Base-by-base conservation (phyloP, 2,888 invertebrate species). In the Cosmopolites sordidus region DNA sequence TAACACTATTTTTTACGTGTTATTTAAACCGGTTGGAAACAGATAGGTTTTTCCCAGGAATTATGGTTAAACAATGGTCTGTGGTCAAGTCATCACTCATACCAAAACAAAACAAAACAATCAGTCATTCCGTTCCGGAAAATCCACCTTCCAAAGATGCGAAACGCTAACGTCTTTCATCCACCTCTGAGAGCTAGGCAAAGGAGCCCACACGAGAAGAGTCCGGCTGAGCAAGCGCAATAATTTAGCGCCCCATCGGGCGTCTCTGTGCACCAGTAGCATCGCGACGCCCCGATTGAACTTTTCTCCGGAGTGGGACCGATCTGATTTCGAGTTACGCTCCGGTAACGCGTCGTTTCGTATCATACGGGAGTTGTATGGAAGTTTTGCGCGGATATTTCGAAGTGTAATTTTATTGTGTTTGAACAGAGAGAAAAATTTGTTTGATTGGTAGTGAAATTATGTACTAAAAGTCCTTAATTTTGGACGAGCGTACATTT, bases 191-290 rank as follows among this genome's bases (percentile, higher is more conserved):
- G 33, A 48, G 18, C 44, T 30, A 29, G 27, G 27, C 17, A 48
- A 47, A 33, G 27, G 30, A 44, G 33, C 3, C 8, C 33, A 5
- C 12, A 11, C 33, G n/a, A 4, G 33, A 9, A n/a, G 22, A 5
- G 33, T 53, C 30, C 40, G 44, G 14, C 44, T 37, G 54, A 11
- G 46, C 49, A 38, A 30, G 54, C 54, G 54, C 49, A 54, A 46
- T 49, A 37, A 33, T 27, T 27, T 40, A 54, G 46, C 49, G 39
- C 40, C 54, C 29, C 42, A 33, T 49, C 54, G 54, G 22, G 48
- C 43, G 44, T 45, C 29, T 39, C 17, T 44, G 18, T 45, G 40
- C 54, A 42, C 45, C 22, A 54, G 54, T 54, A 54, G 42, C 49
- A 42, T 54, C 44, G 50, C 46, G 54, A 46, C 44, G 49, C 27